These are phyloP conservation scores for Neostethus bicornis DNA, from an alignment of 2,797 vertebrate species.

Conservation along the genomic window DNA sequence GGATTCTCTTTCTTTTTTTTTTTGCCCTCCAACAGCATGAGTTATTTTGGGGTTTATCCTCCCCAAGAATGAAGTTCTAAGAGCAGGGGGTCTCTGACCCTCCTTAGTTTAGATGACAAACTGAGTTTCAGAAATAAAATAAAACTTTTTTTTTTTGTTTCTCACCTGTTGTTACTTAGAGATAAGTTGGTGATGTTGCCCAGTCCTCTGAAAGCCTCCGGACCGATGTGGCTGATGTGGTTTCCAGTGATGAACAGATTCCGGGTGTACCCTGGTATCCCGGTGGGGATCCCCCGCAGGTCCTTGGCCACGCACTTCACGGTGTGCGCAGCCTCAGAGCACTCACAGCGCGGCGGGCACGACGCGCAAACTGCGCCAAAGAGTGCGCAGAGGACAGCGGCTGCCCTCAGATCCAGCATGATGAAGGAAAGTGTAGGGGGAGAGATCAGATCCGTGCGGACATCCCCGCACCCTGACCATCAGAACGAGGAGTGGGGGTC, in stretches of 20 bases:
- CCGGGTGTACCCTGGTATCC: conserved; percentile 80
- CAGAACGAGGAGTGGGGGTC: conserved; percentile 65
- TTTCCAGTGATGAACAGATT: conserved; percentile 84
- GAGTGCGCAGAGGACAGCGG: conserved; percentile 64
- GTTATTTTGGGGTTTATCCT: no score
- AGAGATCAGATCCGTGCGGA: conserved; percentile 51
- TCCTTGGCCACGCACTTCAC: conserved; percentile 84
- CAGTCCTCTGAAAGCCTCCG: conserved; percentile 76
- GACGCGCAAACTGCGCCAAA: conserved; percentile 55
- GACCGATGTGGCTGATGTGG: conserved; percentile 71
- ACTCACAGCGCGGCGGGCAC: conserved; percentile 81
- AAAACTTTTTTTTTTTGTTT: no score
- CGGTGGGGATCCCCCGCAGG: conserved; percentile 70
- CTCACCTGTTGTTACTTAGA: conserved; percentile 83
- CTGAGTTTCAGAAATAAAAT: no score
- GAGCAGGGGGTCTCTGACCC: no score
- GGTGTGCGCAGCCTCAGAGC: conserved; percentile 81
- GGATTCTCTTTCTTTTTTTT: no score
- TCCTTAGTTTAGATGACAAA: no score
- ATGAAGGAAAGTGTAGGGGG: conserved; percentile 8
- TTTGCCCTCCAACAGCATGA: no score
- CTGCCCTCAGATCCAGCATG: conserved; percentile 59
- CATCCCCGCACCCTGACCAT: conserved; percentile 60
- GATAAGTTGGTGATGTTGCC: conserved; percentile 80
- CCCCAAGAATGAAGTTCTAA: no score